phyloP scores from a whole-genome alignment of 2,888 invertebrate species.

The Netelia fuscicornis region DNA sequence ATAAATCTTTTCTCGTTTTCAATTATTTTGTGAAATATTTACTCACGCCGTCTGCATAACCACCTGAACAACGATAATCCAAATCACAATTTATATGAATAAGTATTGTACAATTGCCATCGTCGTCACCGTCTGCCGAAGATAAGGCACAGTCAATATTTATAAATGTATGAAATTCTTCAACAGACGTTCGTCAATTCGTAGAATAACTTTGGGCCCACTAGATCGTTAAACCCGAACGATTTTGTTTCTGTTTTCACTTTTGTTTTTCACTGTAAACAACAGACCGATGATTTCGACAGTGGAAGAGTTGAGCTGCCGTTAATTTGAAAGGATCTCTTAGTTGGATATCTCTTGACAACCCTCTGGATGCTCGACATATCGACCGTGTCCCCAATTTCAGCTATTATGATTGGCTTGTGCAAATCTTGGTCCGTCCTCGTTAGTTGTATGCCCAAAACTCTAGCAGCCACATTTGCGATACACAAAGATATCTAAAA shows the following conservation, averaged over 20 bases:
- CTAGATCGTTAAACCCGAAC: conserved; percentile 12
- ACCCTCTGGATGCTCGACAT: conserved; percentile 78
- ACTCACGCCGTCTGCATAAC: neutral
- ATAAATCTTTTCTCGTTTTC: conserved; percentile 52
- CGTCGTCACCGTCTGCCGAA: conserved; percentile 30
- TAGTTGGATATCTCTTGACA: conserved; percentile 80
- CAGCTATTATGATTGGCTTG: conserved; percentile 88
- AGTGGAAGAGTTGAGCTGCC: conserved; percentile 75
- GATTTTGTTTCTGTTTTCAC: neutral
- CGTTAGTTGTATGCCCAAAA: conserved; percentile 88
- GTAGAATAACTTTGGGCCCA: conserved; percentile 40
- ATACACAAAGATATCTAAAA: conserved; percentile 88
- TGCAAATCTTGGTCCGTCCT: conserved; percentile 89
- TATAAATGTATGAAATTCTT: conserved; percentile 62
- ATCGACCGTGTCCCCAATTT: conserved; percentile 85
- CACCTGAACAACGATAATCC: conserved; percentile 5
- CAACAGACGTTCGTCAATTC: conserved; percentile 32
- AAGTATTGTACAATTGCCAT: conserved; percentile 13
- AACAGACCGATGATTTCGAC: conserved; percentile 86
- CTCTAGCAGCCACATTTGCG: conserved; percentile 90
- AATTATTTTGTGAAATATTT: conserved; percentile 24
- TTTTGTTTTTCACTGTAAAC: conserved; percentile 84
- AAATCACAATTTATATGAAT: conserved; percentile 30
- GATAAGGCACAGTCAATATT: conserved; percentile 61
- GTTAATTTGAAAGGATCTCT: conserved; percentile 76